Evolutionary conservation across 2,113 vertebrate genomes (phyloP).

Genomic region (Chlamydotis undulata): DNA sequence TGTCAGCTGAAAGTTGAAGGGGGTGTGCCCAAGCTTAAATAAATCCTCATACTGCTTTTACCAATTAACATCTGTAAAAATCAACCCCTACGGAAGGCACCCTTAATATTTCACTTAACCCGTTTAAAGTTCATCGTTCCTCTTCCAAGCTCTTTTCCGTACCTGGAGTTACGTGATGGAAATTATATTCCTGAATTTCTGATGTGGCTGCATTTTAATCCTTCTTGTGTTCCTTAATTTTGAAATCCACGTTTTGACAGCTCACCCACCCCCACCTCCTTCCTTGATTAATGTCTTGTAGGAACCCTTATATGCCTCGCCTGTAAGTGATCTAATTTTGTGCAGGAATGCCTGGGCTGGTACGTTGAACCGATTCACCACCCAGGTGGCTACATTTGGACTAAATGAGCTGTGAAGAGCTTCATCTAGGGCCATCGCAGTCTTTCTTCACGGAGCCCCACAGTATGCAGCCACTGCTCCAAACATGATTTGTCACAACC

Average conservation of each 20-base stretch:
- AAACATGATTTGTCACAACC: constrained; percentile 90
- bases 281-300: constrained; percentile 87
- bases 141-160: constrained; percentile 8
- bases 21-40: constrained; percentile 16
- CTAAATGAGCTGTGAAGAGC: constrained; percentile 98
- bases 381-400: constrained; percentile 94
- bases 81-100: not conserved
- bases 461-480: constrained; percentile 80
- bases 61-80: constrained; percentile 68
- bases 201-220: constrained; percentile 58
- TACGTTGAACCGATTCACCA: constrained; percentile 88
- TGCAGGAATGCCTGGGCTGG: constrained; percentile 84
- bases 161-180: constrained; percentile 19
- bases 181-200: constrained; percentile 58
- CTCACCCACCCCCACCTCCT: constrained; percentile 33
- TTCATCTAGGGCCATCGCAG: constrained; percentile 85
- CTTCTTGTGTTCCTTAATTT: constrained; percentile 71
- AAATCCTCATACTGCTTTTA: constrained; percentile 50
- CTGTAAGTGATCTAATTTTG: constrained; percentile 87
- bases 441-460: constrained; percentile 74
- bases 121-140: constrained; percentile 43
- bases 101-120: constrained; percentile 21
- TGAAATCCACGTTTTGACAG: constrained; percentile 81
- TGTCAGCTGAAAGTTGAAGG: constrained; percentile 50
- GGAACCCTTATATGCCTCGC: constrained; percentile 84